These are phyloP conservation scores for Aphelenchoides avenae DNA, from an alignment of 1,140 invertebrate species.

Conservation along the genomic window DNA sequence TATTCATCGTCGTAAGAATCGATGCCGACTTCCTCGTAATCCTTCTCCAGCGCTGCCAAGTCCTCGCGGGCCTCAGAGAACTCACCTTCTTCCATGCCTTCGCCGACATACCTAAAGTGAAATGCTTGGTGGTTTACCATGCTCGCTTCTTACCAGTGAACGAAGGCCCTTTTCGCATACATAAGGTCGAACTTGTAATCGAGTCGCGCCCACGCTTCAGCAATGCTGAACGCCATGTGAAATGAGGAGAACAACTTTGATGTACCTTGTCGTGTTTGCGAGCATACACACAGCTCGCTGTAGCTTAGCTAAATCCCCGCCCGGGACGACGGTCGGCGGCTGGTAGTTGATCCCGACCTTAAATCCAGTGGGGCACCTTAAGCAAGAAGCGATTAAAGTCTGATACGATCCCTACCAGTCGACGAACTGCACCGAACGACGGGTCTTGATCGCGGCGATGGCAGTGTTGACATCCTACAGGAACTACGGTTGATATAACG, in stretches of 20 bases:
- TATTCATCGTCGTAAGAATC: too few species aligned
- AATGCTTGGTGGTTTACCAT: not conserved
- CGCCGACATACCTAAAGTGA: constrained; percentile 61
- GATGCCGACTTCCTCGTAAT: constrained; percentile 44
- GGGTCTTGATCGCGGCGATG: constrained; percentile 31
- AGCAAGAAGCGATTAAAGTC: not conserved
- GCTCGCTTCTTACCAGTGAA: constrained; percentile 66
- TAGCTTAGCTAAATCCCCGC: constrained; percentile 52
- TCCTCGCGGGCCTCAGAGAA: constrained; percentile 79
- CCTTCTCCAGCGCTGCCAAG: constrained; percentile 64
- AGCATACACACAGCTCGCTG: constrained; percentile 68
- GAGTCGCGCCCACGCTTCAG: constrained; percentile 69
- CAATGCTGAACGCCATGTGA: constrained; percentile 65
- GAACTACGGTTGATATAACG: not conserved
- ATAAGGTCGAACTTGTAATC: constrained; percentile 68
- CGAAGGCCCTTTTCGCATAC: constrained; percentile 70
- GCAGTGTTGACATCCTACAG: constrained; percentile 27
- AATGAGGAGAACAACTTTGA: constrained; percentile 63
- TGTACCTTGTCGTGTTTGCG: constrained; percentile 72
- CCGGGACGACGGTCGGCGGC: constrained; percentile 49
- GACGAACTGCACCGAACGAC: constrained; percentile 29
- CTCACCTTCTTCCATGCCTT: constrained; percentile 78
- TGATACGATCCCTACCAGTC: constrained; percentile 39
- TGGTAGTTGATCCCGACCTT: constrained; percentile 48
- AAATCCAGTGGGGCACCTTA: not conserved